These are phyloP conservation scores for Brenthis daphne DNA, from an alignment of 2,888 invertebrate genomes.

Conservation along the genomic window DNA sequence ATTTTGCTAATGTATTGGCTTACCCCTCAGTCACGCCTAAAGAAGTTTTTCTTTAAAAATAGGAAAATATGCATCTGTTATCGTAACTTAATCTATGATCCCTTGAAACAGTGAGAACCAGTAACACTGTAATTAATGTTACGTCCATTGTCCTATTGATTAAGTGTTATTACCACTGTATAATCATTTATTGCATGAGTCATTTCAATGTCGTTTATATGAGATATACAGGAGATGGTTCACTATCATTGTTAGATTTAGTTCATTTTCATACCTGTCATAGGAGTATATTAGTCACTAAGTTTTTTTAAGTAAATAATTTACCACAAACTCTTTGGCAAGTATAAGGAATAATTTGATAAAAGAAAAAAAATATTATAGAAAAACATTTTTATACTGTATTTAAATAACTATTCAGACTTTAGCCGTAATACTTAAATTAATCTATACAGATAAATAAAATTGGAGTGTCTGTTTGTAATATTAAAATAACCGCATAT, in stretches of 20 bases:
- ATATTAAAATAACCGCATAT: too few relatives aligned
- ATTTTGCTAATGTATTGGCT: too few relatives aligned
- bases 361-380: too few relatives aligned
- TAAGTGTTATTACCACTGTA: conserved; percentile 3
- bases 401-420: too few relatives aligned
- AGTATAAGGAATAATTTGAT: too few relatives aligned
- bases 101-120: conserved; percentile 18
- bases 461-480: too few relatives aligned
- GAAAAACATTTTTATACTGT: too few relatives aligned
- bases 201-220: not conserved
- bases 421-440: too few relatives aligned
- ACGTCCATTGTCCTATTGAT: conserved; percentile 13
- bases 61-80: not conserved
- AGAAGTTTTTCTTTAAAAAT: not conserved
- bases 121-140: conserved; percentile 5
- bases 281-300: too few relatives aligned
- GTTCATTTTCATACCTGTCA: not conserved
- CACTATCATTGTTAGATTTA: not conserved
- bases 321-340: too few relatives aligned
- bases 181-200: conserved; percentile 5
- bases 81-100: not conserved
- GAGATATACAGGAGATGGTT: not conserved
- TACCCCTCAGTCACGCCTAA: not conserved
- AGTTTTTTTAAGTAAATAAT: too few relatives aligned
- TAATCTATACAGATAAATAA: too few relatives aligned